Percentiles rank a stretch among this genome's conserved stretches.
These are phyloP conservation scores for Halcyon badia DNA, from an alignment of 2,797 vertebrate genomes.

Conservation along the genomic window DNA sequence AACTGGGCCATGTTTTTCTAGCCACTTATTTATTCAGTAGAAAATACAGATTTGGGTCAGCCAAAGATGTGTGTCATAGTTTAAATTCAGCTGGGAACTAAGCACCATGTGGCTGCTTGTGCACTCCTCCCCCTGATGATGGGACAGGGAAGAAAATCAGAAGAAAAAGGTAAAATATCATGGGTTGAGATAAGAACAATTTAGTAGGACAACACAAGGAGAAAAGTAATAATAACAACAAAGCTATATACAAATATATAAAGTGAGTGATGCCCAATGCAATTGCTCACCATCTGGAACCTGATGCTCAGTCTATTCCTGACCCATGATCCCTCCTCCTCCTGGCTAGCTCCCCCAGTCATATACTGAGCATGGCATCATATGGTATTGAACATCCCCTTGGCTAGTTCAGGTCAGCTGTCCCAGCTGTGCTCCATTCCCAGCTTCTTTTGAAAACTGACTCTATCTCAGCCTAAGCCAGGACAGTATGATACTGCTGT, in stretches of 20 bases:
- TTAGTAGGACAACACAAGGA: not conserved
- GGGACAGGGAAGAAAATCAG: not conserved
- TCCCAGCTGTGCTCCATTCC: not conserved
- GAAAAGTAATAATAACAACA: not conserved
- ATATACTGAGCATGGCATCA: no score
- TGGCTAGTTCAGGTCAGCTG: not conserved
- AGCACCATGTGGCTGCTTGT: no score
- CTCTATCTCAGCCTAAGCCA: not conserved
- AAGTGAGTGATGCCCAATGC: not conserved
- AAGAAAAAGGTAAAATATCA: not conserved
- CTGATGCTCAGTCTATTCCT: not conserved
- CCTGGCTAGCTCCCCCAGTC: not conserved
- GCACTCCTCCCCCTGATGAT: not conserved
- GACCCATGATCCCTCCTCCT: not conserved
- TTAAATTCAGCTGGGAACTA: not conserved
- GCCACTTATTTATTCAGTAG: slow-evolving; percentile 12
- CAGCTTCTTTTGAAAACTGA: not conserved
- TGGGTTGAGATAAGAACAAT: not conserved
- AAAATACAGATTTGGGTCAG: slow-evolving; percentile 21
- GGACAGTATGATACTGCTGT: not conserved
- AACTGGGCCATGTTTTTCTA: not conserved
- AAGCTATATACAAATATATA: not conserved
- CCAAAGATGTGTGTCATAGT: not conserved
- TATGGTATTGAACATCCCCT: not conserved
- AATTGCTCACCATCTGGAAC: not conserved